phyloP scores from a whole-genome alignment of 2,888 invertebrate species.

The Deilephila elpenor region DNA sequence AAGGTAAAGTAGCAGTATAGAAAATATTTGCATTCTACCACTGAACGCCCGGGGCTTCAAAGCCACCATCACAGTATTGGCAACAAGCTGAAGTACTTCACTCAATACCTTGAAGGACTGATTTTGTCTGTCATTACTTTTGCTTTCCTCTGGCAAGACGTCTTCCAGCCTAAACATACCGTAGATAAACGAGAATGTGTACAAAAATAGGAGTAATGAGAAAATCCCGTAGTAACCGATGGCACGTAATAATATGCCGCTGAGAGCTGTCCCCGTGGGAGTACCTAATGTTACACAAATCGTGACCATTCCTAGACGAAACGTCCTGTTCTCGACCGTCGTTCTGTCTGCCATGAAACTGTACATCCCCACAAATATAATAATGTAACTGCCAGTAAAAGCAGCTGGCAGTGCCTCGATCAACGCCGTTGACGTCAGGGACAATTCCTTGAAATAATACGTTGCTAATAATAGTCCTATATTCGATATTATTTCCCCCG shows the following conservation, averaged over 20 bases:
- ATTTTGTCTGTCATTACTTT: slow-evolving; percentile 38
- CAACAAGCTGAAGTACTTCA: slow-evolving; percentile 69
- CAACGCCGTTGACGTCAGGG: slow-evolving; percentile 78
- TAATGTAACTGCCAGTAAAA: slow-evolving; percentile 85
- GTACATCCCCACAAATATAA: slow-evolving; percentile 85
- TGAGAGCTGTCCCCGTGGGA: slow-evolving; percentile 80
- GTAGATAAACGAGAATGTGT: slow-evolving; percentile 67
- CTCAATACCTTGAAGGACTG: slow-evolving; percentile 51
- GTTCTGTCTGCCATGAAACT: slow-evolving; percentile 87
- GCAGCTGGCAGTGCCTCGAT: slow-evolving; percentile 85
- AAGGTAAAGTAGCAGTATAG: slow-evolving; percentile 70
- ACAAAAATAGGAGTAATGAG: slow-evolving; percentile 64
- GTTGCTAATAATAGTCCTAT: slow-evolving; percentile 83
- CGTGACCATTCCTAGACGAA: slow-evolving; percentile 86
- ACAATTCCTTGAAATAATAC: slow-evolving; percentile 82
- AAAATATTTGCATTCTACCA: slow-evolving; percentile 70
- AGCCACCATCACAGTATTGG: slow-evolving; percentile 73
- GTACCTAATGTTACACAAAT: slow-evolving; percentile 81
- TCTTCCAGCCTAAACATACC: slow-evolving; percentile 75
- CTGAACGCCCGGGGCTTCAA: slow-evolving; percentile 62
- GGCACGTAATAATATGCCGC: slow-evolving; percentile 76
- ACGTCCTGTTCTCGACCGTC: slow-evolving; percentile 85
- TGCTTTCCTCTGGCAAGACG: slow-evolving; percentile 49
- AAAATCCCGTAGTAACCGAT: slow-evolving; percentile 81
- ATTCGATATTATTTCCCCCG: slow-evolving; percentile 83